Evolutionary conservation across 2,888 invertebrate genomes (phyloP).

Genomic region (Galeopsomyia nigrocyanea): DNA sequence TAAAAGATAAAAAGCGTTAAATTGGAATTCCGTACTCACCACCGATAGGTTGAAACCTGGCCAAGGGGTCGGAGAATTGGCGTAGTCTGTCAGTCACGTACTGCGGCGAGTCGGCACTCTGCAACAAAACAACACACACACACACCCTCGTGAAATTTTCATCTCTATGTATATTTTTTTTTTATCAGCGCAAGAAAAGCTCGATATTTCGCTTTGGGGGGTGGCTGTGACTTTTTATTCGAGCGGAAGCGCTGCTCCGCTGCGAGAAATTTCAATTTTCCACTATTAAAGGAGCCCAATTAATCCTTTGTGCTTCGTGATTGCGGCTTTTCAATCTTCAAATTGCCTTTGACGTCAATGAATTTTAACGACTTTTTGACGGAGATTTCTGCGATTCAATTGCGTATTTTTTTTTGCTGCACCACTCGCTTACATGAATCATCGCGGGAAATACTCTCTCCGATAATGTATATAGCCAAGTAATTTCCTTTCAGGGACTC

Average conservation of each 20-base stretch:
- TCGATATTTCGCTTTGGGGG: no score
- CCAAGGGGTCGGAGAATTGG: constrained; percentile 71
- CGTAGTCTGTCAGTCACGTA: constrained; percentile 71
- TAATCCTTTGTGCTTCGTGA: constrained; percentile 4
- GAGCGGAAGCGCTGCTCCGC: neutral
- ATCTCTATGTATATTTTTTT: no score
- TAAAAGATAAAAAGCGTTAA: constrained; percentile 24
- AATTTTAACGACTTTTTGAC: no score
- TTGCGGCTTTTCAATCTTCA: no score
- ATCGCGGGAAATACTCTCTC: no score
- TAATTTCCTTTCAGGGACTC: constrained; percentile 16
- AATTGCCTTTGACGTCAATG: no score
- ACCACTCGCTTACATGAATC: no score
- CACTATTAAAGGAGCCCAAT: constrained; percentile 1
- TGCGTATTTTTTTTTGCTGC: no score
- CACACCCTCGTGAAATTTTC: neutral
- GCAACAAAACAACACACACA: constrained; percentile 60
- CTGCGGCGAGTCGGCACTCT: constrained; percentile 69
- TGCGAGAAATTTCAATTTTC: constrained; percentile 2
- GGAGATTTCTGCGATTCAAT: no score
- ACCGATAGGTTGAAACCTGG: constrained; percentile 70
- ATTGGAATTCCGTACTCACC: constrained; percentile 65
- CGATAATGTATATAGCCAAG: no score
- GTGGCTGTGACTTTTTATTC: no score
- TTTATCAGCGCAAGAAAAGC: no score